Conservation (phyloP, 2,797 vertebrate genomes). For the Chrosomus eos region DNA sequence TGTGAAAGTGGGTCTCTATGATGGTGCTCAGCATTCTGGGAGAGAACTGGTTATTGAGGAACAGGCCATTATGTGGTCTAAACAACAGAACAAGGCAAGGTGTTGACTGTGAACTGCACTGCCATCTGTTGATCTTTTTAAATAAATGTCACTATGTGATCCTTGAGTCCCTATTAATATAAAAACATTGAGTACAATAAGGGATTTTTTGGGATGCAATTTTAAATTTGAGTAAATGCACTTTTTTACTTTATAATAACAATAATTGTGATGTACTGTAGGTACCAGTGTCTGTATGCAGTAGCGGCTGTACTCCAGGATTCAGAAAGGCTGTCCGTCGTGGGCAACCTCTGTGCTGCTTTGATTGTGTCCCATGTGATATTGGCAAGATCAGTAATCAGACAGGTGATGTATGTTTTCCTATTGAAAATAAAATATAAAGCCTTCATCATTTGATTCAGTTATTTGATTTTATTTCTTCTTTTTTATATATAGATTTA, state of each 20-base stretch:
- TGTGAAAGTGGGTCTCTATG: slow-evolving; percentile 64
- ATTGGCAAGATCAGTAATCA: slow-evolving; percentile 67
- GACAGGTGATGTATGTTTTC: slow-evolving; percentile 57
- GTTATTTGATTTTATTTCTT: background rate
- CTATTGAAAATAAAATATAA: background rate
- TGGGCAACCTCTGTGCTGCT: slow-evolving; percentile 68
- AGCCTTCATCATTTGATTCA: background rate
- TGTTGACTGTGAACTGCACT: slow-evolving; percentile 52
- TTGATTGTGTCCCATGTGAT: slow-evolving; percentile 69
- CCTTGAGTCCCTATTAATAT: background rate
- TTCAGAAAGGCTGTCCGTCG: slow-evolving; percentile 61
- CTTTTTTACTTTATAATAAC: background rate
- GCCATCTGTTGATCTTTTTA: slow-evolving; percentile 42
- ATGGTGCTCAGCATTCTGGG: slow-evolving; percentile 57
- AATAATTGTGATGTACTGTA: slow-evolving; percentile 14
- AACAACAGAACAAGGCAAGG: slow-evolving; percentile 63
- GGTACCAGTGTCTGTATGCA: slow-evolving; percentile 63
- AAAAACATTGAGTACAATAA: background rate
- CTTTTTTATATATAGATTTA: slow-evolving; percentile 55
- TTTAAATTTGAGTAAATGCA: background rate
- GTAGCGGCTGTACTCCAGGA: slow-evolving; percentile 62
- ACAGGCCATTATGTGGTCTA: slow-evolving; percentile 58
- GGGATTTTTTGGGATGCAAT: background rate
- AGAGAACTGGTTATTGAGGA: slow-evolving; percentile 62
- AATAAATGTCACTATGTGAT: background rate